Evolutionary conservation across 2,797 vertebrate genomes (phyloP), one percentile per base, ranked within the genome.

Genomic region (Spondyliosoma cantharus): DNA sequence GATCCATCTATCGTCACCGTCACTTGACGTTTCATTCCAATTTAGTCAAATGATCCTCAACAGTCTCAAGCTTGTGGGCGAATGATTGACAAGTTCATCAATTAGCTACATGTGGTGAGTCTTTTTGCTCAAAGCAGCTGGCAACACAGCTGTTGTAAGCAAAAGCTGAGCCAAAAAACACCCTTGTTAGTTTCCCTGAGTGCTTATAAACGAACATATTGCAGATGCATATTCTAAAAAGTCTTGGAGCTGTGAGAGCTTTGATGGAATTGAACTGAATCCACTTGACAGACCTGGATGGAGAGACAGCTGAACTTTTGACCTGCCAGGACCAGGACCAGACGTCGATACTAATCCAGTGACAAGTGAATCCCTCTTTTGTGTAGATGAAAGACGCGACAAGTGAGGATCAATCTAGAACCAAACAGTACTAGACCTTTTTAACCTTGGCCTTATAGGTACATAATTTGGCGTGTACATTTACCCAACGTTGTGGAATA

Each of bases 321-420:
- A 58, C 49, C 71, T 60, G 56, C 13, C 20, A 0, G n/a, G n/a
- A n/a, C n/a, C n/a, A n/a, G n/a, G n/a, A n/a, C 62, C 56, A 53
- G 37, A 60, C 4, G 24, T 49, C 42, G 12, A 71, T 60, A 29
- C 71, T 81, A 72, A 71, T 76, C 62, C 56, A 53, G 37, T 64
- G 27, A 59, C 16, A 24, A 19, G 3, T 32, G 19, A 59, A 63
- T 71, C 24, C 16, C 8, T 32, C 29, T 43, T 63, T 66, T 48
- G 27, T 42, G 7, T 49, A 25, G 66, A n/a, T 60, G 63, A 24
- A 11, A 20, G 59, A 64, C 53, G 37, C 43, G 43, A 27, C 13
- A 42, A 65, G 22, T n/a, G 16, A 61, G 20, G 53, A 67, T 42
- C 5, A 4, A 19, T 16, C 42, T 20, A n/a, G n/a, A 32, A 24